Evolutionary conservation across 2,113 vertebrate genomes (phyloP).

Genomic region (Hepsetus odoe): DNA sequence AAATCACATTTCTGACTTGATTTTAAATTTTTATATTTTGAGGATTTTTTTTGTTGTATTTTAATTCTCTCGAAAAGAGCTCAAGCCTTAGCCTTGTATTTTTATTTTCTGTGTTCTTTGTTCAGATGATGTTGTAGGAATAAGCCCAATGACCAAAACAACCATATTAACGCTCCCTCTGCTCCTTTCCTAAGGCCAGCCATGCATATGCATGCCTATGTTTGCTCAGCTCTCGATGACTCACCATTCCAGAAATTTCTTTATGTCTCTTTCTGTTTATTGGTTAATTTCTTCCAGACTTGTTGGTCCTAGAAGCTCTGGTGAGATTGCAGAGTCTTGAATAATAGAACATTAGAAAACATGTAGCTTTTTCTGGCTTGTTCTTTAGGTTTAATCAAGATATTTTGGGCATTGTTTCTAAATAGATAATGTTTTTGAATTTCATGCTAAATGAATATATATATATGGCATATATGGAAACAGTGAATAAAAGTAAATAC

Average conservation of each 20-base stretch:
- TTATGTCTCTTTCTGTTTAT: not conserved
- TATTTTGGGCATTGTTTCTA: not conserved
- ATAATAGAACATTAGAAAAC: not conserved
- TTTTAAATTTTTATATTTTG: not conserved
- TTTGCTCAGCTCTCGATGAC: constrained; percentile 4
- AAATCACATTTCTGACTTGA: not conserved
- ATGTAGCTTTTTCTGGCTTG: not conserved
- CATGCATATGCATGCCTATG: not conserved
- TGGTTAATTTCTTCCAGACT: not conserved
- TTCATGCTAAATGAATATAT: not conserved
- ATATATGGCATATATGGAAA: too few relatives aligned
- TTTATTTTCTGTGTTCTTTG: not conserved
- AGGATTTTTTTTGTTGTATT: not conserved
- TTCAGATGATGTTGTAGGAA: not conserved
- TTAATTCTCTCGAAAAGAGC: not conserved
- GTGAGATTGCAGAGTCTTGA: not conserved
- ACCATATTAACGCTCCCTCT: not conserved
- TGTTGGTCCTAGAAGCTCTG: not conserved
- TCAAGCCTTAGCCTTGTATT: not conserved
- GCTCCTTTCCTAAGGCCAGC: not conserved
- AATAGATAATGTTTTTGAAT: not conserved
- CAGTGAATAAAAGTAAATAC: too few relatives aligned
- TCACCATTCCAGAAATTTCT: constrained; percentile 8
- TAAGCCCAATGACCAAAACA: not conserved
- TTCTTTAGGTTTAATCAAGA: not conserved